Conservation (phyloP, 2,888 invertebrate genomes). For the Caenorhabditis sinica region DNA sequence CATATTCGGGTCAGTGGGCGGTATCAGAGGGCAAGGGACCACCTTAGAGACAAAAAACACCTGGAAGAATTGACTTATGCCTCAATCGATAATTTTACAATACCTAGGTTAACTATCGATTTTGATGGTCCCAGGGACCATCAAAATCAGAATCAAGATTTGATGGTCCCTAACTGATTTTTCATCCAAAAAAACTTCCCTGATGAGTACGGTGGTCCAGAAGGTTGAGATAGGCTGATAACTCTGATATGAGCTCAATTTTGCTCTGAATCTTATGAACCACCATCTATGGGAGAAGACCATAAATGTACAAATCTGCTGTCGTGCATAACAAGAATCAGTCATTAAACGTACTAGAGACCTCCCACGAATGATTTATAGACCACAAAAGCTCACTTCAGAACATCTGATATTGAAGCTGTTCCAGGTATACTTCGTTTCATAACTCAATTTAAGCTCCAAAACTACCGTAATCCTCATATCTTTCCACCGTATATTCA, state of each 20-base stretch:
- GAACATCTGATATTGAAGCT: too few relatives aligned
- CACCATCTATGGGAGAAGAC: too few relatives aligned
- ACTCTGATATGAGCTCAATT: too few relatives aligned
- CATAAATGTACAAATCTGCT: too few relatives aligned
- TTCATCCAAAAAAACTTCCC: neutral
- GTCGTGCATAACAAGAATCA: too few relatives aligned
- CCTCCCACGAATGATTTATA: too few relatives aligned
- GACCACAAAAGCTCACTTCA: too few relatives aligned
- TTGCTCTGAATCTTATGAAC: too few relatives aligned
- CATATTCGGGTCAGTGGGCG: constrained; percentile 12
- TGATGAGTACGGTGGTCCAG: neutral
- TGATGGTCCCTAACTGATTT: neutral
- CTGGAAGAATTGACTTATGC: neutral
- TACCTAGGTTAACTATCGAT: neutral
- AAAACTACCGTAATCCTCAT: too few relatives aligned
- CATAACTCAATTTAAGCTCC: too few relatives aligned
- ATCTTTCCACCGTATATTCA: neutral
- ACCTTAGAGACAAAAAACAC: neutral
- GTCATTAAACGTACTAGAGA: too few relatives aligned
- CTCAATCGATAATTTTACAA: neutral
- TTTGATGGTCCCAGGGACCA: constrained; percentile 30
- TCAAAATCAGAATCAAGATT: neutral
- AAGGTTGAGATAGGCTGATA: neutral
- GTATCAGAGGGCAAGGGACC: constrained; percentile 12
- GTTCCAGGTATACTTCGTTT: too few relatives aligned